Conservation (phyloP, 2,888 invertebrate species). For the Brachylomia viminalis region DNA sequence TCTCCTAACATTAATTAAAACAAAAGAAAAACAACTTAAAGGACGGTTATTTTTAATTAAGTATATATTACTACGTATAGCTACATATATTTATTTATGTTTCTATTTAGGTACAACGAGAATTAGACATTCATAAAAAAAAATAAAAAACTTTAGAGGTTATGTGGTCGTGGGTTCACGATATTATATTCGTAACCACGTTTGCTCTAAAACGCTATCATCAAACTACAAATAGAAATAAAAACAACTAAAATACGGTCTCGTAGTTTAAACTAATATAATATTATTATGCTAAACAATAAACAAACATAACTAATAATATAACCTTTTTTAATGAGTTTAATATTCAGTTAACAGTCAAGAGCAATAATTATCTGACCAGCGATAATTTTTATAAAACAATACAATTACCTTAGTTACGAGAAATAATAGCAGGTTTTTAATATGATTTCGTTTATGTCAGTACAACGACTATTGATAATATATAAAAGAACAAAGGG, state of each 20-base stretch:
- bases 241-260: not conserved
- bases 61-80: not conserved
- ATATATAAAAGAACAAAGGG: not conserved
- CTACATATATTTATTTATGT: not conserved
- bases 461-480: not conserved
- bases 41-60: not conserved
- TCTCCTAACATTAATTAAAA: slow-evolving; percentile 6
- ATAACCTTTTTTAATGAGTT: not conserved
- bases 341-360: slow-evolving; percentile 9
- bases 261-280: not conserved
- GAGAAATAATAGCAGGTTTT: not conserved
- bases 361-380: slow-evolving; percentile 11
- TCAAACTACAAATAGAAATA: not conserved
- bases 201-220: slow-evolving; percentile 4
- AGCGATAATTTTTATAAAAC: not conserved
- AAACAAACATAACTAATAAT: not conserved
- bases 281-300: slow-evolving; percentile 1
- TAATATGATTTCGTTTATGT: not conserved
- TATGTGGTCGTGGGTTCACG: not conserved
- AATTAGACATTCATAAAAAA: not conserved
- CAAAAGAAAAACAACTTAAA: not conserved
- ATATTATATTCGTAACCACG: not conserved
- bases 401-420: not conserved
- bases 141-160: not conserved
- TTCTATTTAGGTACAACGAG: not conserved